Base-by-base conservation (phyloP, 2,888 invertebrate genomes). In the Rugalucina vietnamica region DNA sequence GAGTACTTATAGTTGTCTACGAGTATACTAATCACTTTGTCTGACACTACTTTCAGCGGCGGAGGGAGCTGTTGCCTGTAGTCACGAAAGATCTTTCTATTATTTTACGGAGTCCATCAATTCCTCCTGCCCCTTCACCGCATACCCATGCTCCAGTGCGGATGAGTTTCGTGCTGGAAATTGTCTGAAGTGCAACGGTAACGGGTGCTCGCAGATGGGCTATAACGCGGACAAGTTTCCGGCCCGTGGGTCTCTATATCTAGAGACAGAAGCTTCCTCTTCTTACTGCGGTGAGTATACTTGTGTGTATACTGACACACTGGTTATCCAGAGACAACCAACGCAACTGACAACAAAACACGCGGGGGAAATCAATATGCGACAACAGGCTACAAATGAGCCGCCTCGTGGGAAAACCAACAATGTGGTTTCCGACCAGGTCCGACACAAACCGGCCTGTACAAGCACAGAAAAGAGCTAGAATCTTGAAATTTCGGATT, bases 101-200 rank as follows among this genome's bases (percentile, higher is more conserved):
- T 97, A 96, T 93, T 98, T 97, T 93, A 97, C 96, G 0, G 98
- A 98, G 95, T 98, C 97, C 89, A 97, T 98, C 73, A 96, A 97
- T 85, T 96, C 97, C 0, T 95, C 95, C 21, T 98, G 98, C 91
- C 97, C 97, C 0, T 98, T 97, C 93, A 95, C 96, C 92, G 97
- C 97, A 0, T 97, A 97, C 79, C 96, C 97, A 79, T 98, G 98
- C 93, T 96, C 96, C 24, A 97, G 97, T 29, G 97, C 96, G 95
- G 97, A 97, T 85, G 97, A 97, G 84, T 91, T 90, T 81, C 37
- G 83, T 37, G 75, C 60, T 18, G 91, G 91, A 10, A 79, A 86
- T n/a, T 92, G 92, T 79, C 72, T 90, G 10, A 71, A 74, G 0
- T 92, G 92, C 79, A 60, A 76, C 29, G 77, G 76, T 39, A 76